A percentile compares a stretch with the other conserved stretches of the same genome.
These are phyloP conservation scores for Agapornis canus DNA, from an alignment of 2,797 vertebrate genomes.

Conservation along the genomic window DNA sequence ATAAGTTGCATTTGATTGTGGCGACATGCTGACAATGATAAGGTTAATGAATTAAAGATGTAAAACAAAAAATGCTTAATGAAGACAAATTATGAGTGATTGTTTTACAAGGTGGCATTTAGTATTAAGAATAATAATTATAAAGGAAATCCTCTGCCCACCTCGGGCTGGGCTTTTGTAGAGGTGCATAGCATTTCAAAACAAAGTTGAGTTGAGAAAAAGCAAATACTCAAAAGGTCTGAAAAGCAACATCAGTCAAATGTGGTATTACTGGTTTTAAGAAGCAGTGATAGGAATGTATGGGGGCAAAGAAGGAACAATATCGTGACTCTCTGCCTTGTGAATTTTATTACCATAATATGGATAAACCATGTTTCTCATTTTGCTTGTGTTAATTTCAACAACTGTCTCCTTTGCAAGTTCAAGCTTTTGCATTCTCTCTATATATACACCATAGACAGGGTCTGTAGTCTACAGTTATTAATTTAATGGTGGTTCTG, in stretches of 20 bases:
- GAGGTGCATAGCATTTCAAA: background rate
- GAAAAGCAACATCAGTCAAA: background rate
- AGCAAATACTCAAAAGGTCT: background rate
- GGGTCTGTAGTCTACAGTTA: background rate
- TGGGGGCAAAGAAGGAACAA: background rate
- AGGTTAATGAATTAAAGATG: constrained; percentile 41
- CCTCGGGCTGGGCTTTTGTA: background rate
- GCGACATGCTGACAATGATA: constrained; percentile 25
- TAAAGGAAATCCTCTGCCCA: constrained; percentile 7
- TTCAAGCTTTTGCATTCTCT: background rate
- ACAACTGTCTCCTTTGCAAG: background rate
- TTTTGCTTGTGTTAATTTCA: background rate
- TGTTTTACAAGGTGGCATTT: constrained; percentile 38
- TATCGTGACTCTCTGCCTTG: background rate
- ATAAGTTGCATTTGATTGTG: constrained; percentile 49
- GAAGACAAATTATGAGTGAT: constrained; percentile 6
- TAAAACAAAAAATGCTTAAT: constrained; percentile 26
- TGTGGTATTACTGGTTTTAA: background rate
- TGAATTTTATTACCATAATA: background rate
- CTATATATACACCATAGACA: background rate
- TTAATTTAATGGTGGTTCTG: background rate
- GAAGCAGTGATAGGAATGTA: background rate
- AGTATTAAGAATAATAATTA: constrained; percentile 10
- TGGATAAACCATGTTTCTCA: background rate
- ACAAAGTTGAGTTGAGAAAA: background rate